Percentiles rank a stretch among this genome's conserved stretches.
These are phyloP conservation scores for Coregonus suidteri DNA, from an alignment of 2,797 vertebrate species.

Conservation along the genomic window DNA sequence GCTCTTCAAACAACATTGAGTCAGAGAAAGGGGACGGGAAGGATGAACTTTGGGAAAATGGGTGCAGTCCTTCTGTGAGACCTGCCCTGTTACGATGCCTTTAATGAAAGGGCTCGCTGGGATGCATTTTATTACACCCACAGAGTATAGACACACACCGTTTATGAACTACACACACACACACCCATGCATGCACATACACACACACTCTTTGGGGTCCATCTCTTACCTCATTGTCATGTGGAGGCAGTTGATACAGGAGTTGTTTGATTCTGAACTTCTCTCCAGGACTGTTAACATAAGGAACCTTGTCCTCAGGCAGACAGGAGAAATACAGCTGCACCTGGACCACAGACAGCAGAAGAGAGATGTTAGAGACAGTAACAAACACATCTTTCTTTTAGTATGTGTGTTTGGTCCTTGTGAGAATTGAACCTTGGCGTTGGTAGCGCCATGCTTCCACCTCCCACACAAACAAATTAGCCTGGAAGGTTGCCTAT, in stretches of 20 bases:
- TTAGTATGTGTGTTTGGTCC: too few relatives aligned
- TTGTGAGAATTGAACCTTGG: too few relatives aligned
- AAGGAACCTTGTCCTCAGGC: conserved; percentile 96
- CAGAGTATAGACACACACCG: background rate
- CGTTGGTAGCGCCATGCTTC: too few relatives aligned
- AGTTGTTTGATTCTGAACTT: conserved; percentile 97
- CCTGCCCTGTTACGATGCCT: conserved; percentile 18
- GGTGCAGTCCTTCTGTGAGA: background rate
- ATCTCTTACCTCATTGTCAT: conserved; percentile 92
- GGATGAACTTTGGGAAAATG: conserved; percentile 21
- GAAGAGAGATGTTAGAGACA: background rate
- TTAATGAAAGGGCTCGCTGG: conserved; percentile 30
- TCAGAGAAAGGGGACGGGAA: conserved; percentile 15
- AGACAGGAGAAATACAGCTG: conserved; percentile 95
- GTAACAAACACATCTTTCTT: too few relatives aligned
- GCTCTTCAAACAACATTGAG: conserved; percentile 33
- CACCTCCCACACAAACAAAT: too few relatives aligned
- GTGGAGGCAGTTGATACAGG: conserved; percentile 94
- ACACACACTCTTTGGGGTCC: background rate
- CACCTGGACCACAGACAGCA: conserved; percentile 74
- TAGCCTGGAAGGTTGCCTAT: too few relatives aligned
- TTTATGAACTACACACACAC: background rate
- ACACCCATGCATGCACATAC: conserved; percentile 8
- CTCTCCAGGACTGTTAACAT: conserved; percentile 95
- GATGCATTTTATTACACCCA: conserved; percentile 26